phyloP scores from a whole-genome alignment of 2,888 invertebrate genomes.

The Tubulanus polymorphus region DNA sequence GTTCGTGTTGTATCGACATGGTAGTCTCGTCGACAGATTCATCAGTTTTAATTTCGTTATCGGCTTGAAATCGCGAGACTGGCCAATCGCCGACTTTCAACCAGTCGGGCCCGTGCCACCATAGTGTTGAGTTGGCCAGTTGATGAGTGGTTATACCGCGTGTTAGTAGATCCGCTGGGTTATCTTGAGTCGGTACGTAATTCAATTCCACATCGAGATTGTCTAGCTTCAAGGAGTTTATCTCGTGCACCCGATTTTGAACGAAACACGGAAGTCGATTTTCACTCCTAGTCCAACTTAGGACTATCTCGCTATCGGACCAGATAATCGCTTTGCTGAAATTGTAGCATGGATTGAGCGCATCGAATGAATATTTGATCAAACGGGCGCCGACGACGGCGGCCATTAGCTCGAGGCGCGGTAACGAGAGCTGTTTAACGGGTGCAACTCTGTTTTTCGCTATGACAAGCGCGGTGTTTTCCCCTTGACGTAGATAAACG shows the following conservation, averaged over 20 bases:
- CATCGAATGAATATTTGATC: not conserved
- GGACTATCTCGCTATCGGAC: not conserved
- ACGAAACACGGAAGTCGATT: not conserved
- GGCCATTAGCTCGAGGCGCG: constrained; percentile 16
- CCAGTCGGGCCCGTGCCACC: not conserved
- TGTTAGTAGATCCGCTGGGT: constrained; percentile 2
- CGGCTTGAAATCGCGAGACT: no score
- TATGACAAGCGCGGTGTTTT: constrained; percentile 10
- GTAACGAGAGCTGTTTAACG: constrained; percentile 14
- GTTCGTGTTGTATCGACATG: no score
- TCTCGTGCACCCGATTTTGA: not conserved
- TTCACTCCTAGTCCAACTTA: not conserved
- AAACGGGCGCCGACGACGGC: constrained; percentile 9
- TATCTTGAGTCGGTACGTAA: not conserved
- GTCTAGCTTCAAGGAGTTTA: not conserved
- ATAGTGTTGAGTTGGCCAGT: not conserved
- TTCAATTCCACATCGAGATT: no score
- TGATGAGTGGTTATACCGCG: not conserved
- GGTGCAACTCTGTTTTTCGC: constrained; percentile 14
- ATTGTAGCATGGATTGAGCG: not conserved
- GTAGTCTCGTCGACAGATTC: no score
- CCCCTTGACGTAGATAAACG: constrained; percentile 8
- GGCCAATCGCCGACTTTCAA: not conserved
- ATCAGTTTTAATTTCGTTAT: no score
- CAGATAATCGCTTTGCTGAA: not conserved